Conservation (phyloP, 2,113 vertebrate species). For the Candoia aspera region DNA sequence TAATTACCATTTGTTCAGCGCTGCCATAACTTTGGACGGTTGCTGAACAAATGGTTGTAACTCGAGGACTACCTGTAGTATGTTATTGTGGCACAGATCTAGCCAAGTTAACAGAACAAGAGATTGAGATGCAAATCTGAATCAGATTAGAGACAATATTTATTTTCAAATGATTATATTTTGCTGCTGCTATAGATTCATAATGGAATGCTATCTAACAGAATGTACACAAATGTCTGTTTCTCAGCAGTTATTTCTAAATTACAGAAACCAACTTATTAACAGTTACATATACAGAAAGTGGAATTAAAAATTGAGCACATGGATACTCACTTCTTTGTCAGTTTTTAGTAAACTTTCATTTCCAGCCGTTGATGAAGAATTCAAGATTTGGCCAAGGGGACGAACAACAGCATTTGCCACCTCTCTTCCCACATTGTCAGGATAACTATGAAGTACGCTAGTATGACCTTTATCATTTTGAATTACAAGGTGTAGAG, state of each 20-base stretch:
- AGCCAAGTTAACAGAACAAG: neutral
- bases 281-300: neutral
- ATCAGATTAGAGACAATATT: neutral
- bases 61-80: neutral
- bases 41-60: neutral
- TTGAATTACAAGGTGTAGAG: constrained; percentile 92
- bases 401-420: constrained; percentile 93
- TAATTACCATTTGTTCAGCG: neutral
- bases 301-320: neutral
- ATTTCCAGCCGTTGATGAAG: constrained; percentile 75
- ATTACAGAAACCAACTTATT: neutral
- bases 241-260: constrained; percentile 5
- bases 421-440: constrained; percentile 90
- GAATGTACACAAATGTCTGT: neutral
- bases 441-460: constrained; percentile 94
- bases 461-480: constrained; percentile 95
- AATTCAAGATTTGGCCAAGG: constrained; percentile 85
- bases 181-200: neutral
- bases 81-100: neutral
- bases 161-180: neutral
- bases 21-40: neutral
- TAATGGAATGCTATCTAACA: neutral
- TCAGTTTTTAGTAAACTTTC: constrained; percentile 95
- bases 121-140: neutral
- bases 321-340: constrained; percentile 87